Percentiles rank a stretch among this genome's conserved stretches.
Evolutionary conservation across 2,888 invertebrate species (phyloP).

Genomic region (Phyllotreta cruciferae): DNA sequence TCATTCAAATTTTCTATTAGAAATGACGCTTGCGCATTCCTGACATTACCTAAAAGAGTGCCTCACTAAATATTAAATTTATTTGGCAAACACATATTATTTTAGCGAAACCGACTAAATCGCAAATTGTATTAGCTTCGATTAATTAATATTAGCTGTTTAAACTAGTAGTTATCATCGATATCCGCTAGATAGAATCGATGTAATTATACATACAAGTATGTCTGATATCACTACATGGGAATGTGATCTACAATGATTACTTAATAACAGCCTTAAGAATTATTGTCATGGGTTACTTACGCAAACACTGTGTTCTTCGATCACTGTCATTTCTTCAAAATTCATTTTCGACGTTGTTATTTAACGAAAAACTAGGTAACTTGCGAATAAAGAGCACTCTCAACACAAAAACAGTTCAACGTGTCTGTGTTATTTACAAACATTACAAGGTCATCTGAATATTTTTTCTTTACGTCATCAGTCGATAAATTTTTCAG

Average conservation of each 20-base stretch:
- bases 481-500: conserved; percentile 36
- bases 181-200: neutral
- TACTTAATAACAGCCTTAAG: conserved; percentile 19
- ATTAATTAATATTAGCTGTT: neutral
- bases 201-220: conserved; percentile 1
- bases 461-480: conserved; percentile 57
- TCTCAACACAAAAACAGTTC: conserved; percentile 54
- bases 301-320: conserved; percentile 68
- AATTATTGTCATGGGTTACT: conserved; percentile 56
- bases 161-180: neutral
- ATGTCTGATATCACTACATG: conserved; percentile 23
- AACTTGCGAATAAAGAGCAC: conserved; percentile 40
- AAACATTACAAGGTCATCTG: conserved; percentile 78
- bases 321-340: conserved; percentile 69
- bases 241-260: conserved; percentile 25
- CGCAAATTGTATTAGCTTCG: neutral
- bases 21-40: conserved; percentile 21
- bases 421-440: conserved; percentile 75
- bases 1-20: conserved; percentile 17
- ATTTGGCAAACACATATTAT: neutral
- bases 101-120: conserved; percentile 1
- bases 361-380: conserved; percentile 33
- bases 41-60: conserved; percentile 31
- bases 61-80: conserved; percentile 29
- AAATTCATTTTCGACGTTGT: conserved; percentile 65